A percentile compares a stretch with the other conserved stretches of the same genome.
phyloP scores from a whole-genome alignment of 1,140 invertebrate genomes.

The Teleopsis dalmanni region DNA sequence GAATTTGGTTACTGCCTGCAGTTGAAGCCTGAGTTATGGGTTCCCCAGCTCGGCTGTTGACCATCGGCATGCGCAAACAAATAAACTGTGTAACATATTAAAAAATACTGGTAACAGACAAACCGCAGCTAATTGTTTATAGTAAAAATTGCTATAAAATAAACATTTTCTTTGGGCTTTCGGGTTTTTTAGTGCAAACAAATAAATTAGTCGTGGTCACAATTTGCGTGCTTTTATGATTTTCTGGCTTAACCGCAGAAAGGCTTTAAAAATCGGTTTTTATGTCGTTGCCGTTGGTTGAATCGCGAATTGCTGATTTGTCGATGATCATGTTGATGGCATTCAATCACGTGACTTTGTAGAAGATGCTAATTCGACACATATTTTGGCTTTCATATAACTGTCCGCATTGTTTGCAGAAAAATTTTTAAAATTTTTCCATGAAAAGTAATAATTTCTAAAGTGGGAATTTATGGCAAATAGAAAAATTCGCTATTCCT shows the following conservation, averaged over 20 bases:
- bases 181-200: background rate
- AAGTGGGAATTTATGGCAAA: too few relatives aligned
- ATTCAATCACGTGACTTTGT: slow-evolving; percentile 7
- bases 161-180: background rate
- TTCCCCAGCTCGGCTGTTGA: slow-evolving; percentile 1
- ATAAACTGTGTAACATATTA: background rate
- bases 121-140: background rate
- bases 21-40: background rate
- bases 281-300: background rate
- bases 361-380: too few relatives aligned
- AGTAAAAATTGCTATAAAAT: background rate
- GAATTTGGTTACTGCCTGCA: background rate
- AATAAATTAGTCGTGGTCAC: background rate
- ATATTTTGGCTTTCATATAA: too few relatives aligned
- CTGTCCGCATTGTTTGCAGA: too few relatives aligned
- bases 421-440: too few relatives aligned
- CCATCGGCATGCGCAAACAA: background rate
- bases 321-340: background rate
- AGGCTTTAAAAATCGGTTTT: background rate
- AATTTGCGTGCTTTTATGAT: background rate
- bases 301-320: background rate
- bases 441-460: too few relatives aligned
- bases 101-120: background rate
- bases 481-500: too few relatives aligned
- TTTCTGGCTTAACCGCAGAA: background rate